Base-by-base conservation (phyloP, 2,888 invertebrate species). In the Melanchra persicariae region DNA sequence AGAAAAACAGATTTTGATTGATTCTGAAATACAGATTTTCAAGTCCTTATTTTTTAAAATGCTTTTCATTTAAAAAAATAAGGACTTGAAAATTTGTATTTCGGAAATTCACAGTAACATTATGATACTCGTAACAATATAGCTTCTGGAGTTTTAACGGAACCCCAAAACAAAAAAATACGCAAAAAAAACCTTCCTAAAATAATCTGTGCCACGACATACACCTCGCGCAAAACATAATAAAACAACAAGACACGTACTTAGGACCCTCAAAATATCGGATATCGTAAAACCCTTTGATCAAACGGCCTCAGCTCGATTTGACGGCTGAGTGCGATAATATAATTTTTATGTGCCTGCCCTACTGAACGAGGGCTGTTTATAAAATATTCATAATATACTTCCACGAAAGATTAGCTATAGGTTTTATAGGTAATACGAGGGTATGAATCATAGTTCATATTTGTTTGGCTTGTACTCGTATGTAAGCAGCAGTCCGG, bases 381-480 rank as follows among this genome's bases (percentile, higher is more conserved):
- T 59, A 79, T 74, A 55, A 79, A 77, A 52, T n/a, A 74, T 62
- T 74, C 66, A 62, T 22, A 37, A n/a, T 45, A 61, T 61, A 58
- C 43, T 74, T 59, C 37, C 17, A 22, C 7, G 17, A 52, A 26
- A 37, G 26, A 66, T 66, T 59, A 52, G 30, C 15, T 49, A 30
- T 19, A 40, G 30, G 34, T 45, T 52, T 79, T 77, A 60, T 40
- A 47, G 40, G 19, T 26, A 43, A 0, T 40, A 30, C 15, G 49
- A 24, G 7, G 22, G 7, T 37, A 12, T 26, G 19, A 49, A 54
- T 54, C 12, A 19, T 70, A 37, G 9, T 37, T 22, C 19, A 19
- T 45, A 22, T 67, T 55, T 55, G 2, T 34, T 34, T 55, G 54
- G 30, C 26, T 30, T 30, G 30, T 5, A 30, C 1, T 30, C 30